Base-by-base conservation (phyloP, 1,140 invertebrate species). In the Hyles vespertilio region DNA sequence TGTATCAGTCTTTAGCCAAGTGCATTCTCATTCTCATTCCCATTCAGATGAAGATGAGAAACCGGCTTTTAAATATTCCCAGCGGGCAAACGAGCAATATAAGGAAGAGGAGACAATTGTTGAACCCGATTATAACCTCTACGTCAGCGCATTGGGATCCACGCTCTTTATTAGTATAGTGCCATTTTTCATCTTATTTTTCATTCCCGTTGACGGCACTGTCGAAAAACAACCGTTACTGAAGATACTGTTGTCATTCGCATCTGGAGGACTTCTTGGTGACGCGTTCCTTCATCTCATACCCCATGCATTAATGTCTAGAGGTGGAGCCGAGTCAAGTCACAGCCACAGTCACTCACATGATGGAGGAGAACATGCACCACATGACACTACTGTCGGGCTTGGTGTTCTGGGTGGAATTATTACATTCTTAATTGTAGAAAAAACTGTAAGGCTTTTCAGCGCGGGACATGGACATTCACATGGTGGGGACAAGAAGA, bases 281-380 rank as follows among this genome's bases (percentile, higher is more conserved):
- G 98, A 99, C 91, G 97, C 98, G 4, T 99, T 99, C 89, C 89
- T 99, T 2, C 98, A 99, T 91, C 89, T 99, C 32, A 99, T 99
- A 79, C 98, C 98, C 43, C 98, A 99, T 91, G 97, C 98, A 11
- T 91, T 98, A 2, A 89, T 93, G 45, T 77, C 79, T 33, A 79
- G 84, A 40, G 79, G 65, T 32, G 88, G 91, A 50, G 84, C 89
- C 33, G 84, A 22, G 22, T 22, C 91, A 71, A 89, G 83, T 5
- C 92, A 93, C 90, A 94, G 79, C 58, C 91, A 94, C 76, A 81
- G 77, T 56, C 91, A 94, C 70, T 83, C 80, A 43, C 83, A 91
- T 63, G 78, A 75, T 43, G 86, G 89, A 59, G 86, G 77, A 11
- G 77, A 85, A 8, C 90, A 89, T 50, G 90, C 90, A 66, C 89